Evolutionary conservation across 2,113 vertebrate species (phyloP).

Genomic region (Petromus typicus): DNA sequence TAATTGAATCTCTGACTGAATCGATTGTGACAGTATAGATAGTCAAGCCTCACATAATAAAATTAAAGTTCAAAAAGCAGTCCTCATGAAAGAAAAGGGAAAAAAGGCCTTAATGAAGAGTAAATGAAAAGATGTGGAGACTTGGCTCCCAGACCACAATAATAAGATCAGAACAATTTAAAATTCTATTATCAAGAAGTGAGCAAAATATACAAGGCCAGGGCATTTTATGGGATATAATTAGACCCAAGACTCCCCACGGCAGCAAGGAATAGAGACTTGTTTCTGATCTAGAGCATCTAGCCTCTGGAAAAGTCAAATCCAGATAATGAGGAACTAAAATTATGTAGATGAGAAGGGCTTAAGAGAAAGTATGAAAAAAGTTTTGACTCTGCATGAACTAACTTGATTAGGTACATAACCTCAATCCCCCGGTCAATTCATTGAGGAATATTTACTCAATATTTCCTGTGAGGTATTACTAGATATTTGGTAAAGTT

Average conservation of each 20-base stretch:
- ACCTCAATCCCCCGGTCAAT: conserved; percentile 4
- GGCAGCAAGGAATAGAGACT: not conserved
- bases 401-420: not conserved
- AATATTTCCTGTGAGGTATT: not conserved
- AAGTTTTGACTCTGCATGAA: not conserved
- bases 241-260: conserved; percentile 21
- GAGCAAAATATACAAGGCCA: conserved; percentile 41
- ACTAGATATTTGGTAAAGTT: not conserved
- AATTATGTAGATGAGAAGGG: not conserved
- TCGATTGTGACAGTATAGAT: conserved; percentile 50
- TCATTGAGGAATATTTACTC: conserved; percentile 11
- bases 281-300: not conserved
- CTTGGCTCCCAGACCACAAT: conserved; percentile 52
- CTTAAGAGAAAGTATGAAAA: not conserved
- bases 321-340: not conserved
- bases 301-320: conserved; percentile 32
- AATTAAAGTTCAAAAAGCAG: conserved; percentile 68
- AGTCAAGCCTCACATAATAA: conserved; percentile 49
- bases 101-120: conserved; percentile 51
- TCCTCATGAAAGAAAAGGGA: not conserved
- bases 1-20: conserved; percentile 66
- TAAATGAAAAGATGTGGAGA: conserved; percentile 62
- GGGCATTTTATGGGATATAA: not conserved
- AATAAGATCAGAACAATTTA: conserved; percentile 67
- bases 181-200: conserved; percentile 53